Base-by-base conservation (phyloP, 2,797 vertebrate genomes). In the Octomys mimax region DNA sequence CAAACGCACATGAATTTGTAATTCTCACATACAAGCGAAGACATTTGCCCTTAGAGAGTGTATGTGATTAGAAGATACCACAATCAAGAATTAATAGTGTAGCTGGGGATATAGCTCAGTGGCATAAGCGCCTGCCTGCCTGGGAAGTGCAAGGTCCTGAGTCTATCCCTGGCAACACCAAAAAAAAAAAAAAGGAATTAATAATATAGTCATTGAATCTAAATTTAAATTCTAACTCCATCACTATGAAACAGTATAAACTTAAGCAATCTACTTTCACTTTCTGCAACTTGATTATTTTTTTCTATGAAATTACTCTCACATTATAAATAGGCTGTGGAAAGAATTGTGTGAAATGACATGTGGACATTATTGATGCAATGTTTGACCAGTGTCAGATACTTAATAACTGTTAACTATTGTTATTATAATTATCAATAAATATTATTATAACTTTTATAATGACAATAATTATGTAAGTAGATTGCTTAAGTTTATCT, bases 381-480 rank as follows among this genome's bases (percentile, higher is more conserved):
- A 59, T 54, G 2, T 66, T 36, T 90, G 13, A 75, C 26, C 31
- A 91, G n/a, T 22, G 77, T 18, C 39, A 89, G 71, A 0, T 10
- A 66, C 39, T 79, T 12, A 14, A 22, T 83, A 66, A 79, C 19
- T 87, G 16, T 73, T 88, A 83, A 42, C 49, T 93, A 73, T 85
- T 87, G 2, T 42, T 87, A 85, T 59, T 87, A 73, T 91, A 86
- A 93, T 49, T 89, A 83, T 59, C 66, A 94, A 62, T 22, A 88
- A 21, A 42, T 39, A 80, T 64, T 80, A 86, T 70, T 80, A 61
- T 49, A 80, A 54, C 64, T 31, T 68, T 36, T 84, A 68, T 49
- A 49, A 11, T 11, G 11, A 49, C 11, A 49, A 10, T 10, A 9
- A 49, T 49, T 49, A 49, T 49, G 11, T 49, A 49, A 49, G 49